Conservation (phyloP, 2,797 vertebrate species). For the Thunnus albacares region DNA sequence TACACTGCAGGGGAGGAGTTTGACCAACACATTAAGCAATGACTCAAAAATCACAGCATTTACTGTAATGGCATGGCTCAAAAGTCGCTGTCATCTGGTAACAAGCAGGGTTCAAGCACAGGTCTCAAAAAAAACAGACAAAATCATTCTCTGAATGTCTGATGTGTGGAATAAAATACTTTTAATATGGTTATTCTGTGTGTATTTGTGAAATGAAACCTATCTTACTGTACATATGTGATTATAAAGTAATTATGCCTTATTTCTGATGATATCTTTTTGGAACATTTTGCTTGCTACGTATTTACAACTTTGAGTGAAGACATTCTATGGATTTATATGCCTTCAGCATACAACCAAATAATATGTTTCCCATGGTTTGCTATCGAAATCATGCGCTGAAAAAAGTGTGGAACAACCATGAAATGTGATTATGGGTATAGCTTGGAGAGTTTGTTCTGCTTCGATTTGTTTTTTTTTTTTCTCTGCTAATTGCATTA, state of each 20-base stretch:
- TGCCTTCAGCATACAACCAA: neutral
- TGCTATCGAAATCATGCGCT: neutral
- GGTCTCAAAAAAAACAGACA: neutral
- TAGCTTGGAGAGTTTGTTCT: slow-evolving; percentile 1
- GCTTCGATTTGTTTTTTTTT: slow-evolving; percentile 3
- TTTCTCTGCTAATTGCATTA: slow-evolving; percentile 17
- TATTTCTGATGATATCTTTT: too few species aligned
- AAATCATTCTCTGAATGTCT: neutral
- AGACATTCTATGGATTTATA: neutral
- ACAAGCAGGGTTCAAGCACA: neutral
- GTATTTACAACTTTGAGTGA: too few species aligned
- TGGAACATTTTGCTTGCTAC: neutral
- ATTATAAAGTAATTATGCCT: too few species aligned
- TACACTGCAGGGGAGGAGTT: neutral
- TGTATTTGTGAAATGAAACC: too few species aligned
- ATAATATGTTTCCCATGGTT: neutral
- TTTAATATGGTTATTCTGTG: too few species aligned
- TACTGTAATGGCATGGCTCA: neutral
- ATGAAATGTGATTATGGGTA: neutral
- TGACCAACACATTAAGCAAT: neutral
- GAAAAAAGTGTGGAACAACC: neutral
- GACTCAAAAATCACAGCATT: slow-evolving; percentile 1
- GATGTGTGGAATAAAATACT: too few species aligned
- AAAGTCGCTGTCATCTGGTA: neutral
- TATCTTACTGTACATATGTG: too few species aligned